These are phyloP conservation scores for Melanargia galathea DNA, from an alignment of 2,888 invertebrate genomes.

Conservation along the genomic window DNA sequence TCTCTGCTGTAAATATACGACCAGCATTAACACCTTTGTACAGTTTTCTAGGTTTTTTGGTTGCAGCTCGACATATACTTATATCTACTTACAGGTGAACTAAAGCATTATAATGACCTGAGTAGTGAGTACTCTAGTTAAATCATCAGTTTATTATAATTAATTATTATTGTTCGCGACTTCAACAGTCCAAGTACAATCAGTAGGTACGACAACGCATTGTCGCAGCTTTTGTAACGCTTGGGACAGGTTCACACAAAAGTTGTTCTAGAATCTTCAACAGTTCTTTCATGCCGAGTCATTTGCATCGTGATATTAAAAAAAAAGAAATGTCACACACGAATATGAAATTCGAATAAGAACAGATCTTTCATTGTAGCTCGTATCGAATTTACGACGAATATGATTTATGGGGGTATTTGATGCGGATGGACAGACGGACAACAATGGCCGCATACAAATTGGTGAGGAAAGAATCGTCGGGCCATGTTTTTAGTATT, in stretches of 20 bases:
- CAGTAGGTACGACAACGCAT: too few relatives aligned
- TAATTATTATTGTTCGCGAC: too few relatives aligned
- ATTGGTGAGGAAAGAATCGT: conserved; percentile 59
- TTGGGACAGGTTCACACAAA: conserved; percentile 9
- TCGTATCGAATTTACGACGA: conserved; percentile 78
- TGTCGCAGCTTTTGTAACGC: too few relatives aligned
- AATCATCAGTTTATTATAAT: too few relatives aligned
- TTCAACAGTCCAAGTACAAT: too few relatives aligned
- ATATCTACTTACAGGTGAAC: too few relatives aligned
- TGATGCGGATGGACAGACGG: conserved; percentile 77
- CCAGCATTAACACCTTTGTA: too few relatives aligned
- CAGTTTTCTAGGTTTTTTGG: too few relatives aligned
- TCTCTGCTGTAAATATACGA: too few relatives aligned
- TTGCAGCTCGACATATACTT: too few relatives aligned
- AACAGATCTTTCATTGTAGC: conserved; percentile 77
- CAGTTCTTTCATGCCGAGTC: conserved; percentile 26
- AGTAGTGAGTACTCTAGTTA: too few relatives aligned
- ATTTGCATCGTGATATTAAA: conserved; percentile 34
- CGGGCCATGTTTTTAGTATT: conserved; percentile 69
- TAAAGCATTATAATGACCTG: too few relatives aligned
- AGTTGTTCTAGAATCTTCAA: conserved; percentile 23
- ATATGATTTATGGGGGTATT: conserved; percentile 78
- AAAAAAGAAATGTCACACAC: conserved; percentile 52
- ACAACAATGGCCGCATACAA: conserved; percentile 73
- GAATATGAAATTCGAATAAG: conserved; percentile 67